Base-by-base conservation (phyloP, 2,888 invertebrate species). In the Xiphydria camelus region DNA sequence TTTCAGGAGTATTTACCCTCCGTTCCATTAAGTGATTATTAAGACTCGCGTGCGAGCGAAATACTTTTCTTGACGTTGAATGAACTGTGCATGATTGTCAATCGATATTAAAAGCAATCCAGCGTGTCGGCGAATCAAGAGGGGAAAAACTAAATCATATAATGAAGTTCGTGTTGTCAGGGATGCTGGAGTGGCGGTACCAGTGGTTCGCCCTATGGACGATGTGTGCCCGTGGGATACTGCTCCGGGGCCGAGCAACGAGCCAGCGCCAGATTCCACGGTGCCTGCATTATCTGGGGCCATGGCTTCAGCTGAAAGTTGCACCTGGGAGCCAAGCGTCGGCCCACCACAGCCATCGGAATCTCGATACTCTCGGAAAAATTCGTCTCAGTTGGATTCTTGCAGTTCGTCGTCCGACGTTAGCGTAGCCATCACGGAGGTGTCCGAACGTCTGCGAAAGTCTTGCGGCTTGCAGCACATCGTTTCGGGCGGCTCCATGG, bases 331-430 rank as follows among this genome's bases (percentile, higher is more conserved):
- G 41, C 26, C 45, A 20, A 49, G 51, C 44, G 49, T 51, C 47
- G 54, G 52, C 22, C 54, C 49, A 12, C 53, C 59, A 38, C 57
- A 48, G 17, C 41, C 55, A 17, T 51, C 51, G 7, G 64, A 60
- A 25, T 53, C 52, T 10, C 51, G 64, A 14, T 52, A 69, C n/a
- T 77, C 83, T 12, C 79, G 86, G 18, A 87, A 86, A 68, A 86
- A 87, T 73, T 86, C 87, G 3, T 77, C 81, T 9, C 81, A 81
- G 59, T 75, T 87, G 32, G 87, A 87, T 73, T 87, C 86, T 10
- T 86, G 83, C 64, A 84, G 85, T 66, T 87, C 87, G n/a, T 85
- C 87, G 7, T 88, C 88, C 14, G 89, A 90, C 70, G 82, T 87
- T 51, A 86, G 86, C 68, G 78, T 80, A 33, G 79, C 79, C 32